Percentiles rank a stretch among this genome's conserved stretches.
Evolutionary conservation across 2,888 invertebrate genomes (phyloP).

Genomic region (Campoplex capitator): DNA sequence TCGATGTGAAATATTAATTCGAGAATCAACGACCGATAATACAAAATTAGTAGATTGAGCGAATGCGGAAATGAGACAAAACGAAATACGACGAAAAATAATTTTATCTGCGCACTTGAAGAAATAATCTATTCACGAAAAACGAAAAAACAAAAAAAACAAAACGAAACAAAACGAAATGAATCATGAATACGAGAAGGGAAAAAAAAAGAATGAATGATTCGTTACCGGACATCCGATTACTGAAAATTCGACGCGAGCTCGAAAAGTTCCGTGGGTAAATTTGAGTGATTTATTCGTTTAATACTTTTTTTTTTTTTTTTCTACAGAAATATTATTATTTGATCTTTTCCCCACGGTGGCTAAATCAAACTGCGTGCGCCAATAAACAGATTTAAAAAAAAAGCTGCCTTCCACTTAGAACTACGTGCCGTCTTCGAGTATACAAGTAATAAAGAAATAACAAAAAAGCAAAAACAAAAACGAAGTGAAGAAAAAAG

Average conservation of each 20-base stretch:
- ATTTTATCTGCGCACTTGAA: slow-evolving; percentile 45
- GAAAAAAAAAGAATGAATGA: neutral
- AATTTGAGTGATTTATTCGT: slow-evolving; percentile 13
- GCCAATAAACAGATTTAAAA: slow-evolving; percentile 51
- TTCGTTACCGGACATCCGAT: slow-evolving; percentile 33
- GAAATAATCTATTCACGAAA: neutral
- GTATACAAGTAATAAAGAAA: slow-evolving; percentile 67
- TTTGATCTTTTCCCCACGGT: slow-evolving; percentile 34
- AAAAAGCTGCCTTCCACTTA: slow-evolving; percentile 71
- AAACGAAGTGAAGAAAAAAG: slow-evolving; percentile 22
- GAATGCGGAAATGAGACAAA: neutral
- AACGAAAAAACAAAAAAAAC: neutral
- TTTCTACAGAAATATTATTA: slow-evolving; percentile 5
- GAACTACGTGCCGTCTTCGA: slow-evolving; percentile 71
- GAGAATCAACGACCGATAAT: slow-evolving; percentile 34
- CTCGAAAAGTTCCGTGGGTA: slow-evolving; percentile 6
- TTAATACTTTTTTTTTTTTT: neutral
- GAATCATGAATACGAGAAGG: neutral
- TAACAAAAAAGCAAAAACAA: slow-evolving; percentile 36
- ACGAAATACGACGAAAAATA: slow-evolving; percentile 17
- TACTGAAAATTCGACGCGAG: slow-evolving; percentile 13
- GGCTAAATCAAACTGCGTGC: slow-evolving; percentile 55
- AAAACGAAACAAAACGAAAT: neutral
- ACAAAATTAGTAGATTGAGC: slow-evolving; percentile 4
- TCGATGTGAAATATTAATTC: slow-evolving; percentile 19